phyloP scores from a whole-genome alignment of 2,797 vertebrate species.

The Melanitta fusca region DNA sequence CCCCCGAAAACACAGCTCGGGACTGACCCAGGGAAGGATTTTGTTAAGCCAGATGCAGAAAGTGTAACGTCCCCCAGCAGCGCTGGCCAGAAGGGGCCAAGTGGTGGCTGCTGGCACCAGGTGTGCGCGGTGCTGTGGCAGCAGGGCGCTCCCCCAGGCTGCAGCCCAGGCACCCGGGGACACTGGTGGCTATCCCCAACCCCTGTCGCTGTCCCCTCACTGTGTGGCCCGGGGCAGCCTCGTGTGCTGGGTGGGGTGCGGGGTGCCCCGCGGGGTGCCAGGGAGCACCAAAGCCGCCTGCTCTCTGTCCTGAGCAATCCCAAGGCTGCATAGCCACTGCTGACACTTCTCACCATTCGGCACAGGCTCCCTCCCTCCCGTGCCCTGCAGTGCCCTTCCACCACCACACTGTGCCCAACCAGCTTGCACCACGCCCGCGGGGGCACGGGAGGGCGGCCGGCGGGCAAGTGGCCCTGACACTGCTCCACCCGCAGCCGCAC shows the following conservation, averaged over 20 bases:
- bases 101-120: no score
- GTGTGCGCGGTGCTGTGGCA: no score
- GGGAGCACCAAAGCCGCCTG: no score
- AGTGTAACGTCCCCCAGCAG: not conserved
- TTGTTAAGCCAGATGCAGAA: not conserved
- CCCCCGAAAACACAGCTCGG: not conserved
- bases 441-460: no score
- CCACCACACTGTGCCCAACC: no score
- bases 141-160: no score
- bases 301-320: not conserved
- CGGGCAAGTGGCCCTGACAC: no score
- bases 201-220: no score
- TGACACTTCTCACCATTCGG: rapidly evolving
- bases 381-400: not conserved
- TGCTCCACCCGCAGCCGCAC: not conserved
- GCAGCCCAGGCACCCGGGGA: not conserved
- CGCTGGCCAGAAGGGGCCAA: no score
- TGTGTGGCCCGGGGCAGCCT: no score
- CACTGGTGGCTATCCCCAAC: not conserved
- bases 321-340: not conserved
- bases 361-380: not conserved
- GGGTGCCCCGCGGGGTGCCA: no score
- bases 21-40: not conserved
- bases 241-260: no score
- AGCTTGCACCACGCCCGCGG: rapidly evolving